Evolutionary conservation across 2,888 invertebrate species (phyloP), one percentile per base, ranked within the genome.

Genomic region (Dichetophora obliterata): DNA sequence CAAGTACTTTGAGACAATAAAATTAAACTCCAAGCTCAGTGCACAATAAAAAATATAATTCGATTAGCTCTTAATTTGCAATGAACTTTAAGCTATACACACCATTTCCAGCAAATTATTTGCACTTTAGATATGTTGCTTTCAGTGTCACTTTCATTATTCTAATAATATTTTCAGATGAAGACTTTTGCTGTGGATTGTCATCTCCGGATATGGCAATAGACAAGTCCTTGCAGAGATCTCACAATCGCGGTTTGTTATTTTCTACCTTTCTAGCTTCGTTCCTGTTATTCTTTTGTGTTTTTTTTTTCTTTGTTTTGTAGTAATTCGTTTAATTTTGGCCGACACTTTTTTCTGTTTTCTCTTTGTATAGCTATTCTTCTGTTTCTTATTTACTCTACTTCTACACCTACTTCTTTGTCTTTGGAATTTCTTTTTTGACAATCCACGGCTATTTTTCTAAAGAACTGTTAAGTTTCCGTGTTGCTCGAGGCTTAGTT

Each of bases 111-210:
- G 27, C 22, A 61, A 27, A 61, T 61, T 61, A 27, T 27, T 27
- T 61, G 22, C 59, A 61, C 22, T 22, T 54, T 54, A 11, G 14
- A 43, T 43, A 43, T 43, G 11, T 14, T 43, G 43, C 43, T 43
- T 43, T 43, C 43, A 43, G 43, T 43, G 43, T 43, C 22, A 61
- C 59, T 61, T 27, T 27, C 22, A 27, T 16, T 8, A 19, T 22
- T 34, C 8, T 65, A 48, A 37, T 37, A 71, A 16, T 43, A 52
- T 84, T 88, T 95, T 90, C 95, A 95, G 95, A 95, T 95, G 94
- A 94, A 90, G 95, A 94, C 92, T 95, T 95, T 92, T 95, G 95
- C 93, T 95, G 95, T 92, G 95, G 94, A 90, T 92, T 95, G 90
- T 93, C 92, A 87, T 93, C 94, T 88, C 95, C 95, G 87, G 93